Conservation (phyloP, 1,140 invertebrate species). For the Hyposmocoma kahamanoa region DNA sequence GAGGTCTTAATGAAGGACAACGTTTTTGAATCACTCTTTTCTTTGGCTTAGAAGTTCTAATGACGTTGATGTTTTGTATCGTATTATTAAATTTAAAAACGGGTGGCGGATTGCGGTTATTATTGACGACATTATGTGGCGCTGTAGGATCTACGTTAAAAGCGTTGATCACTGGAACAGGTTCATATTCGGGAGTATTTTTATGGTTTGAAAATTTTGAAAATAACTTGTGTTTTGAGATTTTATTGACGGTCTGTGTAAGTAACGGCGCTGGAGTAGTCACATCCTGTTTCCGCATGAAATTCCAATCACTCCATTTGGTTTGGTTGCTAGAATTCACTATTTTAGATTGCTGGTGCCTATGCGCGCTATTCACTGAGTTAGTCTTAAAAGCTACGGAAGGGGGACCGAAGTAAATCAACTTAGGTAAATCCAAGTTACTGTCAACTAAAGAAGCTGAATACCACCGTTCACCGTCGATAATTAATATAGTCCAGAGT, state of each 20-base stretch:
- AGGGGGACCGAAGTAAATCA: no score
- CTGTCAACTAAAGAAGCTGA: conserved; percentile 14
- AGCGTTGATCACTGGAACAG: no score
- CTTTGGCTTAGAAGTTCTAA: not conserved
- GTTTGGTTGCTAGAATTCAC: not conserved
- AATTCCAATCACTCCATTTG: not conserved
- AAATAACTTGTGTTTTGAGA: not conserved
- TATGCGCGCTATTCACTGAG: not conserved
- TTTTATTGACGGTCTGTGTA: not conserved
- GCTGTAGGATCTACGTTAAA: no score
- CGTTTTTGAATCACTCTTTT: conserved; percentile 24
- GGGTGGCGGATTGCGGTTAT: not conserved
- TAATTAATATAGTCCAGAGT: conserved; percentile 3
- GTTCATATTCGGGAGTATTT: no score
- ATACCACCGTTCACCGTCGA: conserved; percentile 22
- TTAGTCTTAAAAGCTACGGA: no score
- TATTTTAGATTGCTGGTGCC: not conserved
- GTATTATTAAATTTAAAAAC: conserved; percentile 10
- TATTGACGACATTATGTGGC: no score
- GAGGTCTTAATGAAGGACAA: conserved; percentile 13
- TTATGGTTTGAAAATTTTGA: no score
- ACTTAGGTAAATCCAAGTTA: no score
- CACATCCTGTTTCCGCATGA: not conserved
- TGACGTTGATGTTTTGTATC: conserved; percentile 11
- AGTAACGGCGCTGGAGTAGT: not conserved